Conservation (phyloP, 2,888 invertebrate genomes). For the Notodonta ziczac region DNA sequence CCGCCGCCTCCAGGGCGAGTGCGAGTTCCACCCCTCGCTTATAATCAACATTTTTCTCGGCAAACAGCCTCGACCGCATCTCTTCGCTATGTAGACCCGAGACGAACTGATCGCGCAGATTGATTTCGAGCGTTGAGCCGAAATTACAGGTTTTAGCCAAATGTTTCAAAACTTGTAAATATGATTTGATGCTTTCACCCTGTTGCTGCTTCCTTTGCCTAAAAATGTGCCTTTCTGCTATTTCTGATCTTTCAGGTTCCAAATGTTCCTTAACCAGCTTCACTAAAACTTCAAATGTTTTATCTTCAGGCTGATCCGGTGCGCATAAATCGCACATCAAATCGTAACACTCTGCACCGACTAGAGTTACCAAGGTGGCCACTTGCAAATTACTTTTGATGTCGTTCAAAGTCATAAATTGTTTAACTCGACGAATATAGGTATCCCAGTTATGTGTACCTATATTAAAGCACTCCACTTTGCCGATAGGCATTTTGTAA, state of each 20-base stretch:
- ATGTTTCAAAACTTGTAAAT: constrained; percentile 18
- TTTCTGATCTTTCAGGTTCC: constrained; percentile 32
- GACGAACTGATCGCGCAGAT: constrained; percentile 31
- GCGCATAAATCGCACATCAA: constrained; percentile 39
- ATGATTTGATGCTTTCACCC: constrained; percentile 11
- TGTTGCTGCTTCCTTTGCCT: constrained; percentile 21
- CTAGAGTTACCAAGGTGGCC: constrained; percentile 26
- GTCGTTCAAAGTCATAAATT: constrained; percentile 29
- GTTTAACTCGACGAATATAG: constrained; percentile 28
- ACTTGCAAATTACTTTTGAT: constrained; percentile 26
- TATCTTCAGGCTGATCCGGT: constrained; percentile 28
- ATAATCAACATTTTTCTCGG: constrained; percentile 32
- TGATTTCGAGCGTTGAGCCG: constrained; percentile 20
- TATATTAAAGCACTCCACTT: constrained; percentile 29
- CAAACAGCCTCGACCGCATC: constrained; percentile 33
- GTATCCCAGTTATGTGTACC: constrained; percentile 22
- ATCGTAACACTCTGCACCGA: constrained; percentile 19
- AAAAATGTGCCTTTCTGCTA: constrained; percentile 34
- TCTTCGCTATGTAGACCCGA: constrained; percentile 28
- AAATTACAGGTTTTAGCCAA: constrained; percentile 30
- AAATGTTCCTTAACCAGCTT: constrained; percentile 24
- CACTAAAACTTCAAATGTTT: constrained; percentile 22
- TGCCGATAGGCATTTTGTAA: constrained; percentile 29
- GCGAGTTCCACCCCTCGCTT: constrained; percentile 37
- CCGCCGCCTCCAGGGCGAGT: constrained; percentile 16